Evolutionary conservation across 2,888 invertebrate genomes (phyloP).

Genomic region (Zygothrica quintamaculata): DNA sequence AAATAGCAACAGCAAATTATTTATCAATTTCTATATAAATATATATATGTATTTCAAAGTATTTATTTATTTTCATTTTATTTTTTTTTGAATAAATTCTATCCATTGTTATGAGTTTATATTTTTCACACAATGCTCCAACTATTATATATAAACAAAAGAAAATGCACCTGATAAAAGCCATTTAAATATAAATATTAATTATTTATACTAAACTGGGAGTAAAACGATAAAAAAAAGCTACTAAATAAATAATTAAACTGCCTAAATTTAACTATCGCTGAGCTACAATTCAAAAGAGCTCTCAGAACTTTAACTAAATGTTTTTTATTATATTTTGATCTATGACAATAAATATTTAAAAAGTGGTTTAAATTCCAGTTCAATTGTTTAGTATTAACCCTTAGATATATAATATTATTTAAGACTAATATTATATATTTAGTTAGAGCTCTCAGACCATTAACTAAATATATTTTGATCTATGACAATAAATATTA

Average conservation of each 20-base stretch:
- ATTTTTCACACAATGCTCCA: conserved; percentile 27
- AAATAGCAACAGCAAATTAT: too few species aligned
- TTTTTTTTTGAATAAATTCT: conserved; percentile 26
- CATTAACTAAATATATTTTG: too few species aligned
- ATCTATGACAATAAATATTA: conserved; percentile 32
- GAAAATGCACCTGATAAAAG: conserved; percentile 32
- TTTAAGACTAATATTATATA: too few species aligned
- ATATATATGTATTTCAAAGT: neutral
- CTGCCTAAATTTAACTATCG: conserved; percentile 10
- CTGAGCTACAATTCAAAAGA: conserved; percentile 1
- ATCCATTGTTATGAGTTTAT: conserved; percentile 56
- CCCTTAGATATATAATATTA: too few species aligned
- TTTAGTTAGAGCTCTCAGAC: too few species aligned
- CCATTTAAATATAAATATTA: conserved; percentile 59
- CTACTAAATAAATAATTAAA: neutral
- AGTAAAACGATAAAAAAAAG: neutral
- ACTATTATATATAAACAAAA: conserved; percentile 39
- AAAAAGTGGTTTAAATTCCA: conserved; percentile 21
- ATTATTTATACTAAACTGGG: conserved; percentile 56
- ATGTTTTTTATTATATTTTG: conserved; percentile 36
- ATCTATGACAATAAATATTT: conserved; percentile 33
- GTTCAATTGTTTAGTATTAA: conserved; percentile 4
- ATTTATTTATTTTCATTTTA: conserved; percentile 20
- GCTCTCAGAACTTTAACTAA: too few species aligned
- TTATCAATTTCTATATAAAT: too few species aligned